A percentile compares a stretch with the other conserved stretches of the same genome.
phyloP scores from a whole-genome alignment of 2,888 invertebrate species.

The Callyntrura guangdongensis region DNA sequence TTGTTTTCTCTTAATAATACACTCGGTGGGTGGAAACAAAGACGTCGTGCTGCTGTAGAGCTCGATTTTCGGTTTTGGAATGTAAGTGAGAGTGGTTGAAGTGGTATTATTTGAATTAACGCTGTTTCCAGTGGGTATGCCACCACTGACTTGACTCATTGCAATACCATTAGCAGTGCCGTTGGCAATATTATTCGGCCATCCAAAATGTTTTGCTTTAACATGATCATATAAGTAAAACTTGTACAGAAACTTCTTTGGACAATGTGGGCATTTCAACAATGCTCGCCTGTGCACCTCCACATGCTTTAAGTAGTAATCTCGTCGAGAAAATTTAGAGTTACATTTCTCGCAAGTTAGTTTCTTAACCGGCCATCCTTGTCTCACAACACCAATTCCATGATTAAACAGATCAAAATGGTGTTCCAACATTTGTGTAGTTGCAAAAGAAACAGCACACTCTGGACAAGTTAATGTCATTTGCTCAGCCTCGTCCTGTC shows the following conservation, averaged over 20 bases:
- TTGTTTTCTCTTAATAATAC: neutral
- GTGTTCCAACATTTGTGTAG: neutral
- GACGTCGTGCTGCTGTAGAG: constrained; percentile 14
- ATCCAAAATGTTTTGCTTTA: constrained; percentile 49
- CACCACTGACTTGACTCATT: neutral
- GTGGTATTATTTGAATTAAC: neutral
- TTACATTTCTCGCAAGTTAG: constrained; percentile 35
- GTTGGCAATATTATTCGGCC: neutral
- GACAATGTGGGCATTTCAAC: constrained; percentile 58
- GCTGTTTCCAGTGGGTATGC: neutral
- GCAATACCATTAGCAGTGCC: neutral
- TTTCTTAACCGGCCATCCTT: neutral
- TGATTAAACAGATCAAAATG: constrained; percentile 60
- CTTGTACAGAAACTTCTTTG: constrained; percentile 44
- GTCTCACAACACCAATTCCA: neutral
- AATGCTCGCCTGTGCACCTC: constrained; percentile 48
- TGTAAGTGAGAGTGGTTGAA: neutral
- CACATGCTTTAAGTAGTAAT: constrained; percentile 63
- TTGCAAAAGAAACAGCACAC: constrained; percentile 15
- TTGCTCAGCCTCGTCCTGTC: constrained; percentile 49
- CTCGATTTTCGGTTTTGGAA: constrained; percentile 52
- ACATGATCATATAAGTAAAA: constrained; percentile 71
- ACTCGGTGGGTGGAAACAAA: neutral
- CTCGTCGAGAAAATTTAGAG: constrained; percentile 43
- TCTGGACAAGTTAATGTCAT: constrained; percentile 62